phyloP scores from a whole-genome alignment of 1,140 invertebrate genomes.

The Coptotermes formosanus region DNA sequence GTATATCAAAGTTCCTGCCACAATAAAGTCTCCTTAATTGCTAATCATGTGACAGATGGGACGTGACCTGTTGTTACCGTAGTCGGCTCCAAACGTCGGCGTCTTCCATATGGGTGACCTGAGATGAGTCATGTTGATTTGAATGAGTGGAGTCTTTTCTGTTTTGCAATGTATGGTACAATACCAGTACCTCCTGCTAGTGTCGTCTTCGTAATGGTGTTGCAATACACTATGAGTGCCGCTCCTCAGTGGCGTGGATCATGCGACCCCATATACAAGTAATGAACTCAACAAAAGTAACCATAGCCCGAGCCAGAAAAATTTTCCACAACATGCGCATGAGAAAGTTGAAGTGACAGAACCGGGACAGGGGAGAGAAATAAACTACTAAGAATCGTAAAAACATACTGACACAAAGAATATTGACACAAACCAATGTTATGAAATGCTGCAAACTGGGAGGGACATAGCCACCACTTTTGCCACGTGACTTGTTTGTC shows the following conservation, averaged over 20 bases:
- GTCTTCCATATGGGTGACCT: not conserved
- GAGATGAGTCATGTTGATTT: slow-evolving; percentile 3
- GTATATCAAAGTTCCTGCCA: not conserved
- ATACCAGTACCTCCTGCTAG: not conserved
- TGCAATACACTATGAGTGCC: not conserved
- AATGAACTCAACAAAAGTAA: no score
- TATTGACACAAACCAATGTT: no score
- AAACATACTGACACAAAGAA: no score
- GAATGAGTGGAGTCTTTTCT: slow-evolving; percentile 2
- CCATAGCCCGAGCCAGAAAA: no score
- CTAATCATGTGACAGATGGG: not conserved
- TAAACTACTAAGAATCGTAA: no score
- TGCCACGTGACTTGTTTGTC: no score
- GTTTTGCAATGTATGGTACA: not conserved
- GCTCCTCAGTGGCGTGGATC: not conserved
- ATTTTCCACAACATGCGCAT: no score
- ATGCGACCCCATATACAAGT: no score
- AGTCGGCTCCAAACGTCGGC: not conserved
- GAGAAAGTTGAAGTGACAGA: no score
- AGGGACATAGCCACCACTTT: no score
- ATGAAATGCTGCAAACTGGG: no score
- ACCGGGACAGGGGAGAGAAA: no score
- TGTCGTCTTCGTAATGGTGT: not conserved
- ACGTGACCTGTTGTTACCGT: not conserved
- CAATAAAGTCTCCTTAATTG: not conserved